Base-by-base conservation (phyloP, 53 echinoderm and acorn worm species). In the Patiria pectinifera region DNA sequence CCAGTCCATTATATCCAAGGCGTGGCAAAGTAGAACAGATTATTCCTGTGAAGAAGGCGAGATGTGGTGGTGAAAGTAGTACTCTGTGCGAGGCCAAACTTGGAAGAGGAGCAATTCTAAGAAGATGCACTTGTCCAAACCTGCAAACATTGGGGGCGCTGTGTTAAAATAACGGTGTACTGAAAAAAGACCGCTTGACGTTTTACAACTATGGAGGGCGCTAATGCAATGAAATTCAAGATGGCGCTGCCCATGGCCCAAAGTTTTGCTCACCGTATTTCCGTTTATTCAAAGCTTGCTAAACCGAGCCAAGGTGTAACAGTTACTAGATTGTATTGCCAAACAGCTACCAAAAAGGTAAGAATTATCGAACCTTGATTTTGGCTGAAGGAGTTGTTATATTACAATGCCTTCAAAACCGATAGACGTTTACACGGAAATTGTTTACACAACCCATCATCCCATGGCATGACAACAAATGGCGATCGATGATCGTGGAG, bases 181-280 rank as follows among this genome's bases (percentile, higher is more conserved):
- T n/a, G 11, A 76, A 23, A 76, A 24, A 22, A 11, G 2, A 11
- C 21, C 24, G 0, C n/a, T 22, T 76, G 2, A 15, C 45, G 15
- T 79, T 45, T 79, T 53, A 53, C 53, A 82, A 82, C 82, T 21
- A 82, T 82, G 6, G 82, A 82, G 82, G 82, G 82, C 82, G 82
- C 59, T 82, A 46, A 23, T 74, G 16, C 5, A 22, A 77, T 53
- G 53, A 35, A 86, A 59, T 48, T 18, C 91, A 91, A 91, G 60
- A 91, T 91, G 91, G 91, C 84, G 84, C 91, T 91, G 75, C 74
- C 74, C 84, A 75, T 91, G 59, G 21, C 23, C 6, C 48, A 19
- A 62, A 59, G 7, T 19, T 45, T 61, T 47, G 45, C 8, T 4
- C 59, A 74, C 3, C 45, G n/a, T 58, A 48, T 14, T 86, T 48